Percentiles rank a stretch among this genome's conserved stretches.
Evolutionary conservation across 2,888 invertebrate species (phyloP).

Genomic region (Trichogramma evanescens): DNA sequence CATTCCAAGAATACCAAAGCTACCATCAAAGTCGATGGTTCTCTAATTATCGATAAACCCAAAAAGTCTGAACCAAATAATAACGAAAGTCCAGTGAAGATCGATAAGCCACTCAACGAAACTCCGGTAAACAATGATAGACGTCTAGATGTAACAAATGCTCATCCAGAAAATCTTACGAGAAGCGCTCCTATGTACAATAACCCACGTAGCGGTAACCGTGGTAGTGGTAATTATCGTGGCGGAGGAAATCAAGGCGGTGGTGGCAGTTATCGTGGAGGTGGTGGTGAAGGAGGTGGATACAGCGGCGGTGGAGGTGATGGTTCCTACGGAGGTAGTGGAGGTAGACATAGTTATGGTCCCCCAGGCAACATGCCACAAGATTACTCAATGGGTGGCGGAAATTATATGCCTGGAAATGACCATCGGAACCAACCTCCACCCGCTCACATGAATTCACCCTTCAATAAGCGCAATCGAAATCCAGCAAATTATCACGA

Average conservation of each 20-base stretch:
- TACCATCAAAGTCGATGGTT: conserved; percentile 58
- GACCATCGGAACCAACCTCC: conserved; percentile 35
- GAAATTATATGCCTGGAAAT: conserved; percentile 29
- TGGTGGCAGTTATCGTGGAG: conserved; percentile 41
- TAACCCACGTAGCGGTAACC: conserved; percentile 50
- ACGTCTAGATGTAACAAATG: conserved; percentile 33
- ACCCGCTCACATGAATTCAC: conserved; percentile 25
- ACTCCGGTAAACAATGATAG: conserved; percentile 13
- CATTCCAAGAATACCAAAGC: conserved; percentile 59
- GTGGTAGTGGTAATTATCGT: conserved; percentile 33
- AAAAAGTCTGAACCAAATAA: conserved; percentile 21
- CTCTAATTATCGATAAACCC: conserved; percentile 51
- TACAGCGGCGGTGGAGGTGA: conserved; percentile 28
- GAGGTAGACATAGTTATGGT: conserved; percentile 38
- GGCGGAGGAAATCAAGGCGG: conserved; percentile 48
- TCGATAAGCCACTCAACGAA: conserved; percentile 7
- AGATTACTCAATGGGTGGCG: conserved; percentile 29
- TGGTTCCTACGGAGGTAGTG: conserved; percentile 48
- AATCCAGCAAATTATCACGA: conserved; percentile 39
- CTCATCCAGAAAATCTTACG: conserved; percentile 35
- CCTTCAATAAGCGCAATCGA: conserved; percentile 33
- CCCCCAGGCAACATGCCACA: conserved; percentile 34
- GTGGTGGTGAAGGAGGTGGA: conserved; percentile 33
- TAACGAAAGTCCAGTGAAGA: conserved; percentile 22
- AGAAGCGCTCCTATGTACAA: conserved; percentile 61